Evolutionary conservation across 1,140 invertebrate species (phyloP), one percentile per base, ranked within the genome.

Genomic region (Teleopsis dalmanni): DNA sequence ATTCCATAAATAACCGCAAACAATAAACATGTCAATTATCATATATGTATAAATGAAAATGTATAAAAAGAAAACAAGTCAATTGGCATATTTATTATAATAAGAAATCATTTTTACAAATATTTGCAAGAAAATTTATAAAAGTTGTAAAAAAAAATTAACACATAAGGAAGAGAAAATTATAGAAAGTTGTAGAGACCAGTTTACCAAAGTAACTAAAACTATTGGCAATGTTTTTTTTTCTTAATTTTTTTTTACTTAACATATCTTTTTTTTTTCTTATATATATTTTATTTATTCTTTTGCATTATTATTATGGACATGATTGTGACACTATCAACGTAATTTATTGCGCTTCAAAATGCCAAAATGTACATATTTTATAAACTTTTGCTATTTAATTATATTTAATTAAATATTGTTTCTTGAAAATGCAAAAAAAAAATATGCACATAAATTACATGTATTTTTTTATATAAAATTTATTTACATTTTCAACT

Each of bases 161-260:
- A 27, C 31, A 27, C 51, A 59, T 54, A 63, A 63, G 60, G 60
- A 63, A 63, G 60, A 58, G 41, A 46, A 52, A 47, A 49, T 47
- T 45, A 53, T 65, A 65, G 62, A 65, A 65, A 65, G 62, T 65
- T 65, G 62, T 62, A 57, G 52, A 59, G 65, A 65, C 62, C 62
- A 65, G 62, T 65, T 65, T 65, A n/a, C n/a, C 16, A 8, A 9
- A 43, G 41, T 43, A 42, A 27, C 31, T 43, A 29, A n/a, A n/a
- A 42, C 23, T 31, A 31, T 9, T 31, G 9, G 29, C 41, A 41
- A n/a, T 29, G 42, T 43, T 44, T 51, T 54, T 45, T 51, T 48
- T 31, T 27, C 37, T 44, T 49, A 43, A 27, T 51, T 52, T 47
- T 57, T 58, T 47, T 51, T 45, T 50, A 46, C 51, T 54, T 43